Conservation (phyloP, 2,888 invertebrate genomes). For the Hemistola chrysoprasaria region DNA sequence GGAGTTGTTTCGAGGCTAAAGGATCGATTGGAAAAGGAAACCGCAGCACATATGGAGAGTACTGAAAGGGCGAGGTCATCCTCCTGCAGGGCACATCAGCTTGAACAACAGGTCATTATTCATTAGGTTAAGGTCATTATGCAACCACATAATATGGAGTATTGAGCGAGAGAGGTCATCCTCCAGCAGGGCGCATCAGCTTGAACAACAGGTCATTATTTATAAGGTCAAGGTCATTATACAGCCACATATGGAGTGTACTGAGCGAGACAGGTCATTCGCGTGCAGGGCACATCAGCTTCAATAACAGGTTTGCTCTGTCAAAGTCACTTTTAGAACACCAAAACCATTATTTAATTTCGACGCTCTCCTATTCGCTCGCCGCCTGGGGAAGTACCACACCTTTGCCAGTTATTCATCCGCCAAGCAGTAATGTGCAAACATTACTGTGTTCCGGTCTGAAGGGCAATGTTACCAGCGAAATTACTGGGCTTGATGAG, state of each 20-base stretch:
- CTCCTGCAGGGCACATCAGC: slow-evolving; percentile 81
- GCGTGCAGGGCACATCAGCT: slow-evolving; percentile 83
- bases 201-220: slow-evolving; percentile 78
- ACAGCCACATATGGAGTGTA: too few species aligned
- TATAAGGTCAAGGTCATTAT: slow-evolving; percentile 3
- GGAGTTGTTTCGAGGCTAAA: slow-evolving; percentile 90
- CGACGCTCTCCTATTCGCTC: too few species aligned
- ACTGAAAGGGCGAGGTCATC: slow-evolving; percentile 85
- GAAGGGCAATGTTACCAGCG: too few species aligned
- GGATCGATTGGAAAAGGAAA: slow-evolving; percentile 94
- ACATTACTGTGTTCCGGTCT: too few species aligned
- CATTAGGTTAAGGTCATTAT: slow-evolving; percentile 2
- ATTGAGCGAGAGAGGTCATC: slow-evolving; percentile 85
- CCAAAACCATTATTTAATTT: too few species aligned
- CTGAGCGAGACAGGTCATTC: slow-evolving; percentile 85
- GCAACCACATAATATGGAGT: too few species aligned
- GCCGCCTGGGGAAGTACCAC: too few species aligned
- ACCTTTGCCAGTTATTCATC: too few species aligned
- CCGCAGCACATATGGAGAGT: slow-evolving; percentile 92
- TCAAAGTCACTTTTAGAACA: slow-evolving; percentile 3
- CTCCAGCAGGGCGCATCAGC: slow-evolving; percentile 81
- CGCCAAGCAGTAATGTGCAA: too few species aligned
- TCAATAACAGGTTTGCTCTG: slow-evolving; percentile 79
- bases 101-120: slow-evolving; percentile 78
- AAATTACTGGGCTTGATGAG: too few species aligned